phyloP scores from a whole-genome alignment of 2,888 invertebrate genomes.

The Plagodis dolabraria region DNA sequence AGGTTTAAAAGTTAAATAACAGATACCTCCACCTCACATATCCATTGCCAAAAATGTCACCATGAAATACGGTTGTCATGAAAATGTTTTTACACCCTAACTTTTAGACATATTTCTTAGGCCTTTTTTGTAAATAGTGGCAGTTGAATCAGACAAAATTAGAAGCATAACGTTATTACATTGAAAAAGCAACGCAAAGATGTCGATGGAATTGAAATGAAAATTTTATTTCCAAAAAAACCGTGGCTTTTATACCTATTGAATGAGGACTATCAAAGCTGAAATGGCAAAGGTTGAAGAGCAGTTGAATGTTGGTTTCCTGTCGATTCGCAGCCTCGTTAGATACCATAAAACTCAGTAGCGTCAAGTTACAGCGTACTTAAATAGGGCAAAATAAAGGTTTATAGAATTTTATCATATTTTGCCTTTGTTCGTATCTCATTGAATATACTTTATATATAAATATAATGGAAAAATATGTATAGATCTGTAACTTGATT shows the following conservation, averaged over 20 bases:
- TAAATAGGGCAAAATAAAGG: conserved; percentile 15
- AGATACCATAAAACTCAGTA: conserved; percentile 20
- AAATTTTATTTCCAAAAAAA: background rate
- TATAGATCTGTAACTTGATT: too few relatives aligned
- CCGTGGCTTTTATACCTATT: background rate
- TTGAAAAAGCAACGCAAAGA: background rate
- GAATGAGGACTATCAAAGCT: conserved; percentile 20
- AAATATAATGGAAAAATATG: too few relatives aligned
- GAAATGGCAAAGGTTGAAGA: conserved; percentile 27
- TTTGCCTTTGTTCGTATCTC: too few relatives aligned
- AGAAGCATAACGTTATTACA: background rate
- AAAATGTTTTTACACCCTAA: too few relatives aligned
- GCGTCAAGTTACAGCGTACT: conserved; percentile 8
- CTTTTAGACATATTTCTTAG: too few relatives aligned
- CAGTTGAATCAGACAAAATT: too few relatives aligned
- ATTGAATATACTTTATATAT: too few relatives aligned
- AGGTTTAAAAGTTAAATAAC: too few relatives aligned
- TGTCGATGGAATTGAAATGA: conserved; percentile 8
- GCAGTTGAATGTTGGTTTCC: conserved; percentile 27
- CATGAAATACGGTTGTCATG: too few relatives aligned
- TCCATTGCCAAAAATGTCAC: too few relatives aligned
- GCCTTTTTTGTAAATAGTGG: too few relatives aligned
- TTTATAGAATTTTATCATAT: conserved; percentile 1
- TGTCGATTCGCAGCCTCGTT: conserved; percentile 17
- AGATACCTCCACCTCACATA: too few relatives aligned